Percentiles rank a stretch among this genome's conserved stretches.
phyloP scores from a whole-genome alignment of 2,113 vertebrate species.

The Eublepharis macularius region DNA sequence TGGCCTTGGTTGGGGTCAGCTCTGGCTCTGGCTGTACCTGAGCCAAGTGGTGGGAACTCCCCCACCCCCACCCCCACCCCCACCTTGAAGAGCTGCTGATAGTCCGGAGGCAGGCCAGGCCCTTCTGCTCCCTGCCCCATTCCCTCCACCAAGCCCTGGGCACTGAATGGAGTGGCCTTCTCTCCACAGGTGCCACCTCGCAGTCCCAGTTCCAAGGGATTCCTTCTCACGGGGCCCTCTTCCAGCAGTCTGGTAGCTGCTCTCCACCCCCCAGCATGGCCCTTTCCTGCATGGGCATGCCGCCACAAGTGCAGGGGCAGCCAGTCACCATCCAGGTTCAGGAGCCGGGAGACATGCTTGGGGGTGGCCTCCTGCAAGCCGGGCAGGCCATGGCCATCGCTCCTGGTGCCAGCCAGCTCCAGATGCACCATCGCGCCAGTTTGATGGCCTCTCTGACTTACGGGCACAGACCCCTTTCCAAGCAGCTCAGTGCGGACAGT shows the following conservation, averaged over 20 bases:
- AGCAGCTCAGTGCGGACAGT: conserved; percentile 97
- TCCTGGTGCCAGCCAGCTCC: conserved; percentile 74
- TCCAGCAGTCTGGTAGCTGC: conserved; percentile 86
- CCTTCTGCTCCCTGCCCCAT: neutral
- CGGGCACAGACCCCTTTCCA: conserved; percentile 91
- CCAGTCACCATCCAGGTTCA: conserved; percentile 97
- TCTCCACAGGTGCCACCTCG: conserved; percentile 77
- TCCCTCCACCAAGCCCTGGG: rapidly evolving
- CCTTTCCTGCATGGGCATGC: conserved; percentile 81
- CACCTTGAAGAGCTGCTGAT: conserved; percentile 39
- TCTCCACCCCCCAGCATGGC: conserved; percentile 85
- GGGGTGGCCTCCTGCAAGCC: conserved; percentile 62
- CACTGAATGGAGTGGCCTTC: neutral
- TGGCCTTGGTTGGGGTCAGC: rapidly evolving
- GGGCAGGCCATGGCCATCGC: conserved; percentile 47
- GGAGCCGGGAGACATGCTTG: conserved; percentile 85
- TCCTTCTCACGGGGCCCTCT: conserved; percentile 77
- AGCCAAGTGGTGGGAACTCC: neutral
- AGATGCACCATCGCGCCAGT: conserved; percentile 82
- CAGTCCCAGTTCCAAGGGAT: conserved; percentile 87
- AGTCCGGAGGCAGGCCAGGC: neutral
- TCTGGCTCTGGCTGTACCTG: rapidly evolving
- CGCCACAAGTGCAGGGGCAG: conserved; percentile 84
- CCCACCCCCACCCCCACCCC: neutral
- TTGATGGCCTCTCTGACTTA: conserved; percentile 87